Evolutionary conservation across 2,113 vertebrate genomes (phyloP).

Genomic region (Arothron firmamentum): DNA sequence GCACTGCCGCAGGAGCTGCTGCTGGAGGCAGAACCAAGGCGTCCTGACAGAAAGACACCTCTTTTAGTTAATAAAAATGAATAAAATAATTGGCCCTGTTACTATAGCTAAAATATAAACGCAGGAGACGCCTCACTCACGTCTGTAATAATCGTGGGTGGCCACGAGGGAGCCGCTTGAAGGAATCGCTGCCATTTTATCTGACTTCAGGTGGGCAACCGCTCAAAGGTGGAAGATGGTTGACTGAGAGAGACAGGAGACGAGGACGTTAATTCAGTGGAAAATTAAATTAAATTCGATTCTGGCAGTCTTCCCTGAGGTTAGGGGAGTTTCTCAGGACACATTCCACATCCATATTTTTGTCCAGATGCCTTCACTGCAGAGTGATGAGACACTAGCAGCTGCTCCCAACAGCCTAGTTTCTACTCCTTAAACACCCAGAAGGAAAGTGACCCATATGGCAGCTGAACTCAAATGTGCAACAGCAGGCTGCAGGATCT

Average conservation of each 20-base stretch:
- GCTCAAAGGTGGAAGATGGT: conserved; percentile 52
- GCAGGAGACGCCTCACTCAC: conserved; percentile 69
- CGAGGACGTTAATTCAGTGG: no score
- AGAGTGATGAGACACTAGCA: conserved; percentile 18
- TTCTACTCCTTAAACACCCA: no score
- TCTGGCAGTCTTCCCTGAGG: no score
- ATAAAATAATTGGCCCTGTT: no score
- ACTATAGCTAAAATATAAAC: neutral
- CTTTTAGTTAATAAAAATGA: no score
- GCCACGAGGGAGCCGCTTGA: conserved; percentile 92
- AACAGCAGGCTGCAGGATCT: no score
- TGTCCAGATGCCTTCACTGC: no score
- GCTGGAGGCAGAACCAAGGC: conserved; percentile 90
- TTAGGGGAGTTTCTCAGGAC: no score
- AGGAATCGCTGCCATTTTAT: conserved; percentile 91
- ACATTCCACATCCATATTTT: no score
- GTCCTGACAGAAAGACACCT: conserved; percentile 71
- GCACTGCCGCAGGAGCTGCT: conserved; percentile 90
- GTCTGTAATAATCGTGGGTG: conserved; percentile 90
- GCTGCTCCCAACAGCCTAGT: conserved; percentile 20
- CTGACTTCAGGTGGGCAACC: conserved; percentile 47
- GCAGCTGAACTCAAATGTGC: no score
- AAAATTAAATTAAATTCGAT: no score
- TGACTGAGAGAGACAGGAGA: conserved; percentile 22
- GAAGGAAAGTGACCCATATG: neutral